Evolutionary conservation across 2,888 invertebrate genomes (phyloP).

Genomic region (Therioaphis trifolii): DNA sequence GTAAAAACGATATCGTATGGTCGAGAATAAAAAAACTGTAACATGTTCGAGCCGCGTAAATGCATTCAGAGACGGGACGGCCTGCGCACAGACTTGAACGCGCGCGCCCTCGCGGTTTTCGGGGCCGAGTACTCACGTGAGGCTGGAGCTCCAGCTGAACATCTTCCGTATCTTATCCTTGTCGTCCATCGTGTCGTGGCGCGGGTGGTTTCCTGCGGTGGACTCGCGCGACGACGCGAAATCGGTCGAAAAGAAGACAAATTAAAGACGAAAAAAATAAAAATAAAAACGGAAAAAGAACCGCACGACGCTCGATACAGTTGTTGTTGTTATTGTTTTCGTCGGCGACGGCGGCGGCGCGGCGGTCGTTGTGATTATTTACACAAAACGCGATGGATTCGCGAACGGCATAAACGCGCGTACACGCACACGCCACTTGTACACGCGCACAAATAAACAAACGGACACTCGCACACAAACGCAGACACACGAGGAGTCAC

Average conservation of each 20-base stretch:
- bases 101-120: neutral
- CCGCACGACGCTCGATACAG: no score
- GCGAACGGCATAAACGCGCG: neutral
- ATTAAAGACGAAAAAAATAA: no score
- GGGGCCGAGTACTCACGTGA: slow-evolving; percentile 64
- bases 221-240: no score
- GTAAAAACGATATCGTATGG: no score
- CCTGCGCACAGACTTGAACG: slow-evolving; percentile 22
- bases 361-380: no score
- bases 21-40: neutral
- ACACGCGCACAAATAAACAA: neutral
- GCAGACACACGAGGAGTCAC: slow-evolving; percentile 43
- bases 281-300: no score
- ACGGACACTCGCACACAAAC: neutral
- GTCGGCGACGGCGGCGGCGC: neutral
- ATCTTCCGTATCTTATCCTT: slow-evolving; percentile 73
- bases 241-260: no score
- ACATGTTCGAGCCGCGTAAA: neutral
- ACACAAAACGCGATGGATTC: no score
- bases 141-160: slow-evolving; percentile 75
- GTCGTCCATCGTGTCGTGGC: slow-evolving; percentile 55
- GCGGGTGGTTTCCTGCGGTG: no score
- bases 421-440: no score
- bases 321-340: neutral
- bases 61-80: no score